Percentiles rank a stretch among this genome's conserved stretches.
Conservation (phyloP, 2,113 vertebrate genomes). For the Sinocyclocheilus anophthalmus region DNA sequence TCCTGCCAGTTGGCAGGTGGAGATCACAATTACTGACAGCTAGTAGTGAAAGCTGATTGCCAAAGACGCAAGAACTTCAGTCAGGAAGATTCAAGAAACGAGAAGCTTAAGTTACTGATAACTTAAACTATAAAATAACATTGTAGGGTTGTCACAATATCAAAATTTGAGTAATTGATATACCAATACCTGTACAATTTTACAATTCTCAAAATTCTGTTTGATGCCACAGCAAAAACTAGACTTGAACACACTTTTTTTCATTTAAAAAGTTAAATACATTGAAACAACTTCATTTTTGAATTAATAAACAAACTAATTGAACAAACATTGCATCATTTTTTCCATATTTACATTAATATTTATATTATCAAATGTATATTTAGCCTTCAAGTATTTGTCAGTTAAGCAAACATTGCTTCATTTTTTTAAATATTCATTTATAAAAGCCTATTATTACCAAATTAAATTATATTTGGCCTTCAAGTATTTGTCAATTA, state of each 20-base stretch:
- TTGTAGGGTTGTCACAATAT: background rate
- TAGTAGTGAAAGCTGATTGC: constrained; percentile 41
- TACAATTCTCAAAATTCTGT: background rate
- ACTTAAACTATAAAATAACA: background rate
- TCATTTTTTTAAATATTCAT: background rate
- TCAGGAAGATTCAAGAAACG: background rate
- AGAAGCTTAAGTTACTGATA: background rate
- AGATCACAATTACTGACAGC: constrained; percentile 49
- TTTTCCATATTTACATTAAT: background rate
- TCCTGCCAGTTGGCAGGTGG: constrained; percentile 39
- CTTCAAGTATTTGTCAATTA: background rate
- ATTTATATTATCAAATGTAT: background rate
- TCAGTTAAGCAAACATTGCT: background rate
- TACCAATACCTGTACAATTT: background rate
- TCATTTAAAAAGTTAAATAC: background rate
- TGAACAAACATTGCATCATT: too few relatives aligned
- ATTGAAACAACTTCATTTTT: background rate
- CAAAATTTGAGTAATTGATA: background rate
- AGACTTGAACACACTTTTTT: too few relatives aligned
- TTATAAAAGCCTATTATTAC: too few relatives aligned
- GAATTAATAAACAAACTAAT: too few relatives aligned
- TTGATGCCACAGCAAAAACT: background rate
- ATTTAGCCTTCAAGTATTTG: background rate
- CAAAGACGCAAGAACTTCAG: background rate
- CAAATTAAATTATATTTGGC: background rate